phyloP scores from a whole-genome alignment of 2,888 invertebrate genomes.

The Lysandra bellargus region DNA sequence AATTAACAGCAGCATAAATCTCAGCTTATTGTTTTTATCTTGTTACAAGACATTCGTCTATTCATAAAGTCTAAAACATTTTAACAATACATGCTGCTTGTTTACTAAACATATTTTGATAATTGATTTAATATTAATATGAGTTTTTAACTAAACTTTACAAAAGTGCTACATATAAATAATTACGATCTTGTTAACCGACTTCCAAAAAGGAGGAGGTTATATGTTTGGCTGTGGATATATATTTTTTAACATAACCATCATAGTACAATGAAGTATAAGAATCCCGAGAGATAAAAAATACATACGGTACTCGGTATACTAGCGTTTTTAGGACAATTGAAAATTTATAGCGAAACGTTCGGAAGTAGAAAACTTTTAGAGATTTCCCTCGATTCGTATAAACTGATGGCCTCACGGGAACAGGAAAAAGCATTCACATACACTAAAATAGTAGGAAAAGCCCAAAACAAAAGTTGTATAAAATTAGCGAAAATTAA shows the following conservation, averaged over 20 bases:
- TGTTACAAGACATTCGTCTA: neutral
- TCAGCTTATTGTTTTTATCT: neutral
- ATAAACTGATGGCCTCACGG: neutral
- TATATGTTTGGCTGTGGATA: no score
- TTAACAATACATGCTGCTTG: no score
- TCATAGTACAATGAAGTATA: no score
- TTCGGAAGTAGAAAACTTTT: slow-evolving; percentile 3
- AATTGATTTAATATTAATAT: no score
- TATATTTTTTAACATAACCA: no score
- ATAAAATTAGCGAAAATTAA: neutral
- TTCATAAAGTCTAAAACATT: neutral
- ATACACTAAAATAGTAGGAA: neutral
- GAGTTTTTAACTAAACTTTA: no score
- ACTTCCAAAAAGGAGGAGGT: no score
- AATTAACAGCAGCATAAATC: neutral
- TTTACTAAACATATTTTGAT: no score
- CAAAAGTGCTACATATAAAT: no score
- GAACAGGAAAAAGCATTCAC: neutral
- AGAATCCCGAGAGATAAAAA: neutral
- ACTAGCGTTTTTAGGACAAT: slow-evolving; percentile 1
- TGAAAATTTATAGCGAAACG: slow-evolving; percentile 8
- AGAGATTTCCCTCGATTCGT: neutral
- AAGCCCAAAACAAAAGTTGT: neutral
- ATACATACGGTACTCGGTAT: neutral
- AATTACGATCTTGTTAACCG: no score